Evolutionary conservation across 64 coral and sea anemone species (phyloP).

Genomic region (Montipora efflorescens): DNA sequence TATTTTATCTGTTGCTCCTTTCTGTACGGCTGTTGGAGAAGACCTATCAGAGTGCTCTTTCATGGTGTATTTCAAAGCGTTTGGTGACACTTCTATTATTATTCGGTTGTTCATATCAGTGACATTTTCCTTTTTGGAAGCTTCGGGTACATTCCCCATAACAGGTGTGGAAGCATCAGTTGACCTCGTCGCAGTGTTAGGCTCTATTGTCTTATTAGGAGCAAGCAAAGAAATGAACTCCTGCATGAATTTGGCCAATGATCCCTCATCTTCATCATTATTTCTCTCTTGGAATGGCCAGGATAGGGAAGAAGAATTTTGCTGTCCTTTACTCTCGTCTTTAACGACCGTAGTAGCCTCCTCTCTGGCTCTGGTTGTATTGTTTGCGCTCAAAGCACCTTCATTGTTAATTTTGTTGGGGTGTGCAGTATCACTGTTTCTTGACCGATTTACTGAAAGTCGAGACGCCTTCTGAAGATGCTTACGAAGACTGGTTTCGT

Average conservation of each 20-base stretch:
- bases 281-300: conserved; percentile 7
- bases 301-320: not conserved
- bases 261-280: conserved; percentile 28
- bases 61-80: conserved; percentile 25
- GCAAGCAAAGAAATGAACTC: conserved; percentile 23
- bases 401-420: not conserved
- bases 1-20: not conserved
- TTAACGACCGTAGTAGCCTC: not conserved
- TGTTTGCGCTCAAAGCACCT: not conserved
- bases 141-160: not conserved
- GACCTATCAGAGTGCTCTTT: conserved; percentile 1
- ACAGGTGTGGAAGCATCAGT: not conserved
- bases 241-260: conserved; percentile 11
- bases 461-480: not conserved
- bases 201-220: not conserved
- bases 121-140: conserved; percentile 29
- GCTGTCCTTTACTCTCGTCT: not conserved
- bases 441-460: not conserved
- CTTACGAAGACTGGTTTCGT: conserved; percentile 68
- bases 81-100: conserved; percentile 16
- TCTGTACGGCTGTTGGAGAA: not conserved
- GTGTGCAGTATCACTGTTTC: not conserved
- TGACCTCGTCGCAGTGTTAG: not conserved
- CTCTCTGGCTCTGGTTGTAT: not conserved
- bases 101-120: conserved; percentile 20